Base-by-base conservation (phyloP, 1,140 invertebrate species). In the Saccostrea cuccullata region DNA sequence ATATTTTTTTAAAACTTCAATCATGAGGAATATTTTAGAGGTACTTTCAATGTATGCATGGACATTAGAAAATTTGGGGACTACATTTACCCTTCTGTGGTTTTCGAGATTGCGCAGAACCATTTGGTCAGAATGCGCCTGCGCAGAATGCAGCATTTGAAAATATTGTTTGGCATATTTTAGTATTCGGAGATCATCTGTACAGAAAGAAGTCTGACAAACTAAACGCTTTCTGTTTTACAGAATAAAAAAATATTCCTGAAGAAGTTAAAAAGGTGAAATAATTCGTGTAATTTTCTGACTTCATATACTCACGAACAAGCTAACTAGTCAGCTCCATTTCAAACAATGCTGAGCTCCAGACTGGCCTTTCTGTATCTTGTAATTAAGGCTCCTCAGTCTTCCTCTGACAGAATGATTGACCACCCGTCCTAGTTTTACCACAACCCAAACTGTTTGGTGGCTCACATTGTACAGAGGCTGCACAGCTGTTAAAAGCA, bases 21-120 rank as follows among this genome's bases (percentile, higher is more conserved):
- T 2, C 9, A 47, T 47, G 47, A 47, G 47, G 9, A 47, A 47
- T 47, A 47, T 47, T 47, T 36, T 47, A 9, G n/a, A 64, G 58
- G 58, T 17, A 20, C 58, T 64, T 64, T 64, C 13, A 13, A 20
- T 64, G 58, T 64, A 20, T 17, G 58, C 5, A 20, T 64, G 58
- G 58, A 17, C 58, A 64, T 15, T 77, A 15, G 70, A 77, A 77
- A 77, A 77, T 77, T 77, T 77, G 26, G 70, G 70, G 70, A 77
- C 26, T 17, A 15, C 70, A 30, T 77, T 30, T 17, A 15, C 13
- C 30, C 26, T 77, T 26, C 26, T 13, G 26, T 30, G 70, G 70
- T 17, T 26, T 20, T 26, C 26, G 70, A 11, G 70, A 77, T 30
- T 77, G 70, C 70, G 70, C 70, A 77, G 70, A 30, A 30, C 26